phyloP scores from a whole-genome alignment of 2,797 vertebrate species.

The Naso thynnoides region DNA sequence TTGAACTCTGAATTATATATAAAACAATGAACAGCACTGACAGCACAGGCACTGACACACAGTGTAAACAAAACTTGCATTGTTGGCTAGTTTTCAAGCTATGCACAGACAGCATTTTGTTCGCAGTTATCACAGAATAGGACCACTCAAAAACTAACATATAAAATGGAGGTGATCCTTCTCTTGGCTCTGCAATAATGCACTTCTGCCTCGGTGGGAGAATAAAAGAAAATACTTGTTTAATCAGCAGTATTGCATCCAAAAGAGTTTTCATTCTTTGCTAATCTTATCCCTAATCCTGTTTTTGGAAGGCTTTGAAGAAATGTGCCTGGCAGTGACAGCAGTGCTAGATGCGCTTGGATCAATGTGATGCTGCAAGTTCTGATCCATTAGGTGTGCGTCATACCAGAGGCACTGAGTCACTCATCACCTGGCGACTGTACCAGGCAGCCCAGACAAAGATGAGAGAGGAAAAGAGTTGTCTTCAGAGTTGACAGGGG shows the following conservation, averaged over 20 bases:
- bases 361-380: constrained; percentile 64
- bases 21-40: neutral
- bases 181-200: neutral
- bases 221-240: constrained; percentile 19
- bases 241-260: constrained; percentile 17
- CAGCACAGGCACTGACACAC: neutral
- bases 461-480: constrained; percentile 33
- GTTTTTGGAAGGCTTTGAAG: constrained; percentile 41
- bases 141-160: neutral
- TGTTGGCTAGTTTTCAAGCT: neutral
- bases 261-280: constrained; percentile 13
- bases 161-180: neutral
- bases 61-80: constrained; percentile 1
- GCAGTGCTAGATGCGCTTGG: constrained; percentile 39
- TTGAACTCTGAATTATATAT: neutral
- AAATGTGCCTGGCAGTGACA: constrained; percentile 41
- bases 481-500: constrained; percentile 57
- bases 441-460: constrained; percentile 47
- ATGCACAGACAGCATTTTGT: neutral
- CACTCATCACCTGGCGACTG: constrained; percentile 47
- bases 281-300: constrained; percentile 40
- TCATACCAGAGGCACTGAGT: constrained; percentile 71
- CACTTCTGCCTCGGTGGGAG: neutral
- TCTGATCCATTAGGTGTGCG: constrained; percentile 68
- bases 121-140: neutral